phyloP scores from a whole-genome alignment of 1,140 invertebrate genomes.

The Dysdera silvatica region DNA sequence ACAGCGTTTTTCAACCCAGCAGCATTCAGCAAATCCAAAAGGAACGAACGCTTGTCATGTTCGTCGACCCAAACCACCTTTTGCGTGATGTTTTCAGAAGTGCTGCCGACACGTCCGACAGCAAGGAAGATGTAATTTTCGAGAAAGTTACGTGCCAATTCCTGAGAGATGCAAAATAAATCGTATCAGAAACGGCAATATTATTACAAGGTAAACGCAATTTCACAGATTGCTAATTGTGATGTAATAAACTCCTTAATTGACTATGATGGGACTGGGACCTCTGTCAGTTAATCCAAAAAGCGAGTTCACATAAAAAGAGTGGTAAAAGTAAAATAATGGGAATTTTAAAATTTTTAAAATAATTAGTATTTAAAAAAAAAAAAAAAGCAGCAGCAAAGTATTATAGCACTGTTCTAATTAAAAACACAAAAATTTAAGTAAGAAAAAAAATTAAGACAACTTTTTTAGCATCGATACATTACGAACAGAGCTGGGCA shows the following conservation, averaged over 20 bases:
- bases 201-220: not conserved
- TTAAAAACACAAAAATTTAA: too few relatives aligned
- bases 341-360: too few relatives aligned
- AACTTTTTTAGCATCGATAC: too few relatives aligned
- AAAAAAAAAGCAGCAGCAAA: too few relatives aligned
- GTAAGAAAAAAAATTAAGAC: too few relatives aligned
- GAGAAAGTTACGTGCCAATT: constrained; percentile 91
- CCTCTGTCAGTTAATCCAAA: too few relatives aligned
- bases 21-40: constrained; percentile 85
- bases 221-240: not conserved
- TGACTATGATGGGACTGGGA: too few relatives aligned
- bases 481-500: too few relatives aligned
- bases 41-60: constrained; percentile 86
- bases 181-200: not conserved
- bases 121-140: constrained; percentile 98
- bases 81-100: constrained; percentile 99
- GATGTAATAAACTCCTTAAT: not conserved
- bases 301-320: too few relatives aligned
- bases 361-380: too few relatives aligned
- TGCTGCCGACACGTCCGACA: constrained; percentile 97
- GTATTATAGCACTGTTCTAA: too few relatives aligned
- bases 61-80: constrained; percentile 98
- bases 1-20: constrained; percentile 47
- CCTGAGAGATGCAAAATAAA: constrained; percentile 40
- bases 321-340: too few relatives aligned